Base-by-base conservation (phyloP, 2,888 invertebrate species). In the Drosophila koepferae region DNA sequence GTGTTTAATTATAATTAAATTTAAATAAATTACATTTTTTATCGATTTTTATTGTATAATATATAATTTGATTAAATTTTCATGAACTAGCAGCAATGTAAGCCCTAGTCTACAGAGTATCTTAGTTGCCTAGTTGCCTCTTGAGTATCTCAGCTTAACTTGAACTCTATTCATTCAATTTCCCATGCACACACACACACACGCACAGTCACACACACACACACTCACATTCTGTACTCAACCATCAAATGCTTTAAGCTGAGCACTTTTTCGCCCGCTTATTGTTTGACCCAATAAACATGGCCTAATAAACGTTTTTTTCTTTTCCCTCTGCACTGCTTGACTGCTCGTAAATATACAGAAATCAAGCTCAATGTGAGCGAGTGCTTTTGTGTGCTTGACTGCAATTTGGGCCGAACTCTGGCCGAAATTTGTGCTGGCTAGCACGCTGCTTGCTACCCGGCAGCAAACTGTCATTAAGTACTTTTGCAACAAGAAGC, bases 401-500 rank as follows among this genome's bases (percentile, higher is more conserved):
- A n/a, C 60, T 67, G 63, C 73, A 77, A 76, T 67, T 77, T 62
- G 9, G 38, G 2, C 38, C 16, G 14, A 51, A 18, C 2, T 14
- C 51, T 18, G 51, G 23, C 6, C 63, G 18, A 23, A 38, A 55
- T 8, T 43, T 58, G 44, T n/a, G 20, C 46, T n/a, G 31, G 44
- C 56, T 28, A 28, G 28, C 28, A 28, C 6, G 3, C 6, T 28
- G 28, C 28, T 5, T 28, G 28, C 28, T 31, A 14, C 1, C 14
- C 7, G 14, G 14, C 56, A 5, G 14, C 38, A 46, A 62, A 46
- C 73, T 46, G 79, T 69, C 74, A 74, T 77, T 65, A 74, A 63
- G 74, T 63, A 48, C 54, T 73, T 72, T 51, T 78, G 68, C 69
- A 78, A 73, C 58, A 49, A 49, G 31, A 73, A 63, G 40, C 56